A percentile compares a stretch with the other conserved stretches of the same genome.
These are phyloP conservation scores for Heliconius sara DNA, from an alignment of 2,888 invertebrate species.

Conservation along the genomic window DNA sequence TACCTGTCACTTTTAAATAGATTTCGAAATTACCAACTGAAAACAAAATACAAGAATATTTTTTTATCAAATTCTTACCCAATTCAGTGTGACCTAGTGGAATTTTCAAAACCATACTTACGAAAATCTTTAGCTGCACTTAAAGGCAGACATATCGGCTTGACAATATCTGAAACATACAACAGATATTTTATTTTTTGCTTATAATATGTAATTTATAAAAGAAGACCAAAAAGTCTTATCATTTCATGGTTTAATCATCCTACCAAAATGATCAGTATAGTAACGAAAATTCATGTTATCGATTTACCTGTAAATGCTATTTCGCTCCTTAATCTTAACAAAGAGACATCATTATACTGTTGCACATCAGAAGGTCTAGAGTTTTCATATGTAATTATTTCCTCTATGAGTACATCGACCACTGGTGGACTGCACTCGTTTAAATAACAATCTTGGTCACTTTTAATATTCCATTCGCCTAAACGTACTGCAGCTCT, in stretches of 20 bases:
- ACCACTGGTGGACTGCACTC: constrained; percentile 85
- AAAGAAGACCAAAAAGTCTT: too few species aligned
- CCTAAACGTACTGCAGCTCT: constrained; percentile 86
- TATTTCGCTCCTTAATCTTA: constrained; percentile 84
- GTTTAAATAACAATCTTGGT: constrained; percentile 84
- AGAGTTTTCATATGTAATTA: constrained; percentile 87
- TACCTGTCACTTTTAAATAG: too few species aligned
- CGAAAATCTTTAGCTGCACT: constrained; percentile 52
- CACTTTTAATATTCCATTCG: constrained; percentile 86
- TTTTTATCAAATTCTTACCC: constrained; percentile 64
- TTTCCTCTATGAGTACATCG: constrained; percentile 85
- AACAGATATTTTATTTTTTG: neutral
- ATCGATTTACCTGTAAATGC: constrained; percentile 76
- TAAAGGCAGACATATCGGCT: constrained; percentile 83
- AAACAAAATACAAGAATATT: neutral
- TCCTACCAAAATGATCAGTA: too few species aligned
- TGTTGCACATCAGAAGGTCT: constrained; percentile 83
- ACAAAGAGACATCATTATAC: constrained; percentile 88
- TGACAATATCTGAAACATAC: constrained; percentile 70
- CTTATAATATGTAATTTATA: too few species aligned
- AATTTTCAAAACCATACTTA: constrained; percentile 68
- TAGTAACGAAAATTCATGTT: too few species aligned
- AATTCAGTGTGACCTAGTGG: constrained; percentile 86
- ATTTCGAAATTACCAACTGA: too few species aligned
- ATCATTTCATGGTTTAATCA: too few species aligned